phyloP scores from a whole-genome alignment of 2,797 vertebrate species.

The Bradypus variegatus region DNA sequence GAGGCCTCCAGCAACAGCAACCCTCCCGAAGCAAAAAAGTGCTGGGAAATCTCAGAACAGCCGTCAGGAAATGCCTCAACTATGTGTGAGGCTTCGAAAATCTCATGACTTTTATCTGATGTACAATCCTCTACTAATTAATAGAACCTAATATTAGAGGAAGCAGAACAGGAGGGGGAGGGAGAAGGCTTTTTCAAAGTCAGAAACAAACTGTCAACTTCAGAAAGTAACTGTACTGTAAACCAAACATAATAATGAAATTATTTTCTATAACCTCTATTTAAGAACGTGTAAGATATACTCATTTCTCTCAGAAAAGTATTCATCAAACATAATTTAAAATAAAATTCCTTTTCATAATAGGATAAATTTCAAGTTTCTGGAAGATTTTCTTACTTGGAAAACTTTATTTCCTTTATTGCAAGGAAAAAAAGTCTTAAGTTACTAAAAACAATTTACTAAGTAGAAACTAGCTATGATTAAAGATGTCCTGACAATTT shows the following conservation, averaged over 20 bases:
- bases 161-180: neutral
- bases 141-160: neutral
- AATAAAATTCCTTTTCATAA: neutral
- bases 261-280: neutral
- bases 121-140: neutral
- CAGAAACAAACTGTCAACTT: neutral
- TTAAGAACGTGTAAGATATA: neutral
- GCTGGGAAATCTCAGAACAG: neutral
- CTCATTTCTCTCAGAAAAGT: slow-evolving; percentile 5
- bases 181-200: neutral
- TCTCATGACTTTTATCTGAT: neutral
- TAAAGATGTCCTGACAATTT: neutral
- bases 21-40: neutral
- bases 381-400: neutral
- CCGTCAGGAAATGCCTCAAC: neutral
- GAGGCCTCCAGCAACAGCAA: neutral
- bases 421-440: neutral
- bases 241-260: neutral
- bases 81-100: neutral
- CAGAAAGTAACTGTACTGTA: neutral
- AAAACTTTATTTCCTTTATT: slow-evolving; percentile 16
- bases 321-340: neutral
- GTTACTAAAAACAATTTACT: neutral
- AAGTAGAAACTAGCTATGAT: neutral
- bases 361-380: slow-evolving; percentile 2